Evolutionary conservation across 2,797 vertebrate genomes (phyloP).

Genomic region (Anolis apletophallus): DNA sequence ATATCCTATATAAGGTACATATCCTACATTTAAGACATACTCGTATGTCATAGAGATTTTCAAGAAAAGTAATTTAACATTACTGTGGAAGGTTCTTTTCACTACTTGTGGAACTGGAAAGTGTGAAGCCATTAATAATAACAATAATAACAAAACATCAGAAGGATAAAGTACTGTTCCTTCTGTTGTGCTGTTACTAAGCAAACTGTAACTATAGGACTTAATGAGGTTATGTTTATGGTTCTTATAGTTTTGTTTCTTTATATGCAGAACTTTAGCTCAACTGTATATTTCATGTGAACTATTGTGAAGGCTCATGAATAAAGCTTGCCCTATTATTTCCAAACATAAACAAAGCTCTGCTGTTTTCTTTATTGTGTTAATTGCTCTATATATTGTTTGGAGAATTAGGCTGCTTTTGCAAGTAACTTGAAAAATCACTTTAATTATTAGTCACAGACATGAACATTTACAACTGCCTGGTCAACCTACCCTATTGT

Average conservation of each 20-base stretch:
- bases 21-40: no score
- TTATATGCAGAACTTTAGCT: background rate
- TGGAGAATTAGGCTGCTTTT: conserved; percentile 14
- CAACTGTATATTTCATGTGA: conserved; percentile 18
- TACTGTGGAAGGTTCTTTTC: background rate
- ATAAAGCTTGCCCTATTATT: conserved; percentile 11
- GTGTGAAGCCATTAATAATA: background rate
- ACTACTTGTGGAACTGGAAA: background rate
- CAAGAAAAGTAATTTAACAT: background rate
- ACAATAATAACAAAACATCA: background rate
- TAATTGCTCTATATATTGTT: conserved; percentile 24
- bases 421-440: background rate
- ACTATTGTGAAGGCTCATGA: conserved; percentile 13
- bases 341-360: background rate
- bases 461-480: background rate
- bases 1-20: no score
- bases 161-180: background rate
- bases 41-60: background rate
- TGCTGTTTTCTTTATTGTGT: conserved; percentile 20
- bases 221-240: conserved; percentile 23
- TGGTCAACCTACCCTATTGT: background rate
- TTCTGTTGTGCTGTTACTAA: background rate
- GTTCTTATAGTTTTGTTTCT: conserved; percentile 3
- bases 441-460: conserved; percentile 1
- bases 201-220: background rate